phyloP scores from a whole-genome alignment of 1,140 invertebrate genomes.

The Drosophila grimshawi region DNA sequence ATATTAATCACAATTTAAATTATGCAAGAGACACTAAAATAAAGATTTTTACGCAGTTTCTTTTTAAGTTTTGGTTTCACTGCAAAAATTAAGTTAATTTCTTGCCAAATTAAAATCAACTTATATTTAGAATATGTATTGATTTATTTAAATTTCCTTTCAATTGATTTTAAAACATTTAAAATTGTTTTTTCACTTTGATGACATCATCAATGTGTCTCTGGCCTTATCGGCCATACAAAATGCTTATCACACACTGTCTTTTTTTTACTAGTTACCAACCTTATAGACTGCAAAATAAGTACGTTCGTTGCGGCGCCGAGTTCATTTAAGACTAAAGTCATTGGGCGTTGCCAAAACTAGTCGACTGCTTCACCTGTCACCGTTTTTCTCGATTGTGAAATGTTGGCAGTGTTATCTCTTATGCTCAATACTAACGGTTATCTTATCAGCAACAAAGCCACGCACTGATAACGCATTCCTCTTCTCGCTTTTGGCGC shows the following conservation, averaged over 20 bases:
- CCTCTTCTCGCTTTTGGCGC: slow-evolving; percentile 21
- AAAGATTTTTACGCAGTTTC: background rate
- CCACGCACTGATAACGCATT: slow-evolving; percentile 69
- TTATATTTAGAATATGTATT: no score
- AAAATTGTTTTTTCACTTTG: slow-evolving; percentile 53
- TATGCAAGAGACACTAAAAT: slow-evolving; percentile 8
- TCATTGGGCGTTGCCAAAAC: slow-evolving; percentile 72
- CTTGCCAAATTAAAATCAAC: no score
- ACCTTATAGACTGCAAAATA: slow-evolving; percentile 71
- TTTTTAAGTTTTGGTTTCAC: background rate
- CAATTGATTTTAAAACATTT: background rate
- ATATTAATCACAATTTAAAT: slow-evolving; percentile 41
- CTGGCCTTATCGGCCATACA: slow-evolving; percentile 47
- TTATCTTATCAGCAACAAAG: slow-evolving; percentile 63
- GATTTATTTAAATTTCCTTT: background rate
- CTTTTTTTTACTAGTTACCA: slow-evolving; percentile 40
- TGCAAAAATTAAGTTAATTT: background rate
- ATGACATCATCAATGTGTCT: slow-evolving; percentile 66
- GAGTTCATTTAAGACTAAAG: slow-evolving; percentile 77
- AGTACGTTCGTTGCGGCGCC: slow-evolving; percentile 78
- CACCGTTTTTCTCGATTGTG: slow-evolving; percentile 63
- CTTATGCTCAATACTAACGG: slow-evolving; percentile 48
- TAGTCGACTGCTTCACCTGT: slow-evolving; percentile 61
- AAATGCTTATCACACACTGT: slow-evolving; percentile 37
- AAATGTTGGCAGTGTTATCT: slow-evolving; percentile 60